Evolutionary conservation across 2,888 invertebrate genomes (phyloP).

Genomic region (Baronia brevicornis): DNA sequence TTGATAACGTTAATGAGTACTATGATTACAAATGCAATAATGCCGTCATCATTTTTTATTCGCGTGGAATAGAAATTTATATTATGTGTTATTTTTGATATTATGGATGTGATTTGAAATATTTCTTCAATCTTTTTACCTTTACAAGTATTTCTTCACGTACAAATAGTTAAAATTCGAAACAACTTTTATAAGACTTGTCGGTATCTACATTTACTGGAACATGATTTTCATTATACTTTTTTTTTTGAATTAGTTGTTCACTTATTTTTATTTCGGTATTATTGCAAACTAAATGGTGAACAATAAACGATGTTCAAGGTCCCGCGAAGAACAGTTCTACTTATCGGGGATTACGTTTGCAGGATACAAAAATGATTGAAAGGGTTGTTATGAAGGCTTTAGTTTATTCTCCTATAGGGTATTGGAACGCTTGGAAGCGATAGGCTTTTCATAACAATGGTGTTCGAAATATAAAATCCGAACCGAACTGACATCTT

Average conservation of each 20-base stretch:
- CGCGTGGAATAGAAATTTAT: neutral
- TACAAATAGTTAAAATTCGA: conserved; percentile 2
- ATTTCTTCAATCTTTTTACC: conserved; percentile 1
- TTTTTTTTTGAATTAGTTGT: conserved; percentile 25
- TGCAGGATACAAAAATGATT: conserved; percentile 27
- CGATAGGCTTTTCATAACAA: conserved; percentile 7
- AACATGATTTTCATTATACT: conserved; percentile 14
- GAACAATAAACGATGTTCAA: conserved; percentile 31
- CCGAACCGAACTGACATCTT: neutral
- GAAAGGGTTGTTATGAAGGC: conserved; percentile 50
- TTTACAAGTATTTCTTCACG: conserved; percentile 3
- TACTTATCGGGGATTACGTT: conserved; percentile 40
- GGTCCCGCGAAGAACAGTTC: conserved; percentile 32
- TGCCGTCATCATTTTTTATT: neutral
- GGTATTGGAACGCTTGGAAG: conserved; percentile 13
- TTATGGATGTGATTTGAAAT: too few relatives aligned
- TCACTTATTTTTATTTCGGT: conserved; percentile 23
- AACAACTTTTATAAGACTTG: conserved; percentile 2
- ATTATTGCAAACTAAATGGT: conserved; percentile 23
- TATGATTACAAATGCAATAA: neutral
- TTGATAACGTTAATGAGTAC: conserved; percentile 15
- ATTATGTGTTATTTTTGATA: conserved; percentile 1
- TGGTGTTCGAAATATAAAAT: neutral
- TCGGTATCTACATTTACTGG: conserved; percentile 10
- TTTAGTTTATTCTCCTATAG: conserved; percentile 36